Percentiles rank a stretch among this genome's conserved stretches.
Conservation (phyloP, 2,113 vertebrate genomes). For the Mobula hypostoma region DNA sequence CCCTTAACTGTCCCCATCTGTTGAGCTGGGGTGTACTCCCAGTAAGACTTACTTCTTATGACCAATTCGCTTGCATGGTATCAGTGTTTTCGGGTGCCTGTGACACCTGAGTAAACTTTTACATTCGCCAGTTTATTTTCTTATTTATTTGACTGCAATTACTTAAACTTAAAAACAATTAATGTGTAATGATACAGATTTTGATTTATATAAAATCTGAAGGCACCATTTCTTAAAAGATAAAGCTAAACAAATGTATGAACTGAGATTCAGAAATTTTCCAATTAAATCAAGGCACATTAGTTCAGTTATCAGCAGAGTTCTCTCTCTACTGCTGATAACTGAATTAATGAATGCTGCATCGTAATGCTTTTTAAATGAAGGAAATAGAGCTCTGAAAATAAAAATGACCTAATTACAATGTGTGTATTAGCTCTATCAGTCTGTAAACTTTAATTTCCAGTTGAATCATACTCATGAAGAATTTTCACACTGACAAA, state of each 20-base stretch:
- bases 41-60: not conserved
- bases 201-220: not conserved
- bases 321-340: not conserved
- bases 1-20: not conserved
- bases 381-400: slow-evolving; percentile 24
- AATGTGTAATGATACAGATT: not conserved
- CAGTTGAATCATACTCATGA: slow-evolving; percentile 17
- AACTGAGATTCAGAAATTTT: slow-evolving; percentile 11
- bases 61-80: not conserved
- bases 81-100: not conserved
- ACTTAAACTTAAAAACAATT: not conserved
- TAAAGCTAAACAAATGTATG: slow-evolving; percentile 1
- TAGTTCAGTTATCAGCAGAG: slow-evolving; percentile 26
- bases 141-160: not conserved
- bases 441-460: slow-evolving; percentile 34
- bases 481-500: slow-evolving; percentile 30
- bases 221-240: not conserved
- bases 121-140: not conserved
- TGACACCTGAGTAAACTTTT: not conserved
- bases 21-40: not conserved
- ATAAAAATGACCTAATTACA: slow-evolving; percentile 34
- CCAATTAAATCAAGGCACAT: not conserved
- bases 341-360: slow-evolving; percentile 13
- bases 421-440: slow-evolving; percentile 24
- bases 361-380: slow-evolving; percentile 33